phyloP scores from a whole-genome alignment of 2,113 vertebrate species.

The Camarhynchus parvulus region DNA sequence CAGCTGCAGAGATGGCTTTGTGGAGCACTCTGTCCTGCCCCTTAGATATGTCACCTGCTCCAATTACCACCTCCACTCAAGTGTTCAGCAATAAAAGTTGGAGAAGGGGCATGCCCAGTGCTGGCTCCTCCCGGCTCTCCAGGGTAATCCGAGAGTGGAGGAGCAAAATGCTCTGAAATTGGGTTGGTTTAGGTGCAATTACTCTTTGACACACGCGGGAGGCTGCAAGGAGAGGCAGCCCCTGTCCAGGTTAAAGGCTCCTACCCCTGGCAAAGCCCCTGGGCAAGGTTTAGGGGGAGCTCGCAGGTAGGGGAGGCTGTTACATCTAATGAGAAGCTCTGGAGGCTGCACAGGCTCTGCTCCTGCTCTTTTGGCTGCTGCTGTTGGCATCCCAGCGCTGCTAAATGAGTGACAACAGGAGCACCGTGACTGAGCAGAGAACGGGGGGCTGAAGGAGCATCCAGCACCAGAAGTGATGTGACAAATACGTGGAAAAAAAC shows the following conservation, averaged over 20 bases:
- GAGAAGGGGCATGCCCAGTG: not conserved
- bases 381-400: not conserved
- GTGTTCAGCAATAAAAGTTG: conserved; percentile 60
- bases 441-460: not conserved
- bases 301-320: not conserved
- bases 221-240: not conserved
- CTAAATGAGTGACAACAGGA: not conserved
- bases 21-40: conserved; percentile 62
- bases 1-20: conserved; percentile 73
- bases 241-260: not conserved
- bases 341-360: not conserved
- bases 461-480: not conserved
- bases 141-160: not conserved
- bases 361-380: not conserved
- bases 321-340: not conserved
- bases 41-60: conserved; percentile 70
- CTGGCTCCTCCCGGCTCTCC: not conserved
- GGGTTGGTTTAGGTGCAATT: conserved; percentile 23
- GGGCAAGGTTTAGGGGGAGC: not conserved
- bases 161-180: not conserved
- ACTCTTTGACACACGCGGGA: not conserved
- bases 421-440: accelerated
- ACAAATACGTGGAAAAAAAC: not conserved
- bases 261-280: not conserved
- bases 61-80: conserved; percentile 71